Base-by-base conservation (phyloP, 1,140 invertebrate species). In the Polypedilum pembai region DNA sequence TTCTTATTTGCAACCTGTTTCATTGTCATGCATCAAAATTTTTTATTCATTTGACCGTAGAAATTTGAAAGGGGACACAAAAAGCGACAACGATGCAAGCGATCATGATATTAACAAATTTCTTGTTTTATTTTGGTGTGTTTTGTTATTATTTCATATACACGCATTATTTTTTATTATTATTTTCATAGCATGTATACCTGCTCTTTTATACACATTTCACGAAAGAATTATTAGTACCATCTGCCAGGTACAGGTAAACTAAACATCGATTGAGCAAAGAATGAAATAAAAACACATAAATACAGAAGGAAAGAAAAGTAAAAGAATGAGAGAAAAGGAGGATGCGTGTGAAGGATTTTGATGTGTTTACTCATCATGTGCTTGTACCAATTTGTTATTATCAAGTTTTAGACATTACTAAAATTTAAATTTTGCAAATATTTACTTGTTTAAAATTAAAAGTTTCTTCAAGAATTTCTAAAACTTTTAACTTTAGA, bases 1-100 rank as follows among this genome's bases (percentile, higher is more conserved):
- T 33, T 33, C 24, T 56, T n/a, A 56, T 56, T 56, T 56, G 45
- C 45, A 56, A 56, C 45, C 45, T 56, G 45, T 56, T 56, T 56
- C 45, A 56, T 56, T 56, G 45, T 56, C 45, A 56, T 56, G 12
- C 45, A 56, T 56, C n/a, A 56, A 56, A 56, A 12, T 12, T 56
- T 56, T n/a, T 56, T 56, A 56, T 56, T 33, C 24, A 33, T 33
- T 33, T 56, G 45, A 56, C 45, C 45, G 15, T 56, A 56, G 45
- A 56, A 56, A 56, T 45, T 45, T 8, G 8, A 45, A 56, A n/a
- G 45, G 45, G n/a, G 45, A 56, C 1, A 33, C 1, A 33, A 33
- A 33, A 33, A 33, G 24, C 24, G 45, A n/a, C 45, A 56, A 15
- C n/a, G 45, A 56, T 56, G 45, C 45, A 56, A 56, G 45, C 12